Evolutionary conservation across 2,113 vertebrate species (phyloP), one percentile per base, ranked within the genome.

Genomic region (Heterotis niloticus): DNA sequence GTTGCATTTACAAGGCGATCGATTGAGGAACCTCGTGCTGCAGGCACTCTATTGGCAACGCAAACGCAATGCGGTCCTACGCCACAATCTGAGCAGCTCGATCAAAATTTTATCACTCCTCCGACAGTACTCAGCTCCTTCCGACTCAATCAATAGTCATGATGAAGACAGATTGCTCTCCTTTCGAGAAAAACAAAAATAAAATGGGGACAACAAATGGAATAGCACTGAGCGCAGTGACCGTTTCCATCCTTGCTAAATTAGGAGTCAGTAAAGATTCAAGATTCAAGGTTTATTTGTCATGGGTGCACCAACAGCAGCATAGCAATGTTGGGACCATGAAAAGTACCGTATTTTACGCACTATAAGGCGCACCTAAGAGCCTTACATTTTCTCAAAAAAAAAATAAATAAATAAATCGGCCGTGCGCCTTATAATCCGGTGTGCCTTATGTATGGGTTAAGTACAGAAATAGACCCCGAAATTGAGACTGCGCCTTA

Each of bases 11-110:
- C 73, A 88, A 86, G 78, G 80, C 84, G 88, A 89, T 88, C 86
- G 64, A 89, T 88, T 85, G 57, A 24, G 14, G 67, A 12, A 44
- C 83, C 87, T 81, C 79, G 84, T 82, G 85, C 85, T 72, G 83
- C 83, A 84, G 85, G 86, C 83, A 82, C 84, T 86, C 88, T 85
- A 89, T 90, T 83, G 87, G 88, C 80, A 83, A 88, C 84, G 83
- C 83, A 74, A 29, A 12, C 52, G 80, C 90, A 88, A 90, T 85
- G 85, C 88, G 86, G 84, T 87, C 80, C 86, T 86, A 83, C 83
- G 65, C 82, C 77, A 85, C 85, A 85, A 86, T 89, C 86, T 85
- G 82, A 80, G 87, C 85, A 85, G 86, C 87, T 91, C 88, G 87
- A 91, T 91, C 89, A 89, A 88, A 89, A 81, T 82, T 78, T 81